These are phyloP conservation scores for Etheostoma perlongum DNA, from an alignment of 2,797 vertebrate genomes.

Conservation along the genomic window DNA sequence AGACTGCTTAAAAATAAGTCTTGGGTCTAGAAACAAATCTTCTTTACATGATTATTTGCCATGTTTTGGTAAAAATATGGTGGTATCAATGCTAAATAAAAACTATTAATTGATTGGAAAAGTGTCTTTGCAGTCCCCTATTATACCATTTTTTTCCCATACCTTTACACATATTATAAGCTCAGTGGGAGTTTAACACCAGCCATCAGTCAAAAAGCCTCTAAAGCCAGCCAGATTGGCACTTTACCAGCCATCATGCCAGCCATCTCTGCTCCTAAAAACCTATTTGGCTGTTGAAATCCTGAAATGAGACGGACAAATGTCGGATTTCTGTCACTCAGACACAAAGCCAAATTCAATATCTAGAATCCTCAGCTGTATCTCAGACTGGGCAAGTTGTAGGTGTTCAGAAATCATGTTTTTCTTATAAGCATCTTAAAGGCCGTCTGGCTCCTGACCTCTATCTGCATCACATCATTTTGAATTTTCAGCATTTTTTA, in stretches of 20 bases:
- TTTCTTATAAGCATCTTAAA: conserved; percentile 67
- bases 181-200: conserved; percentile 28
- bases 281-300: conserved; percentile 25
- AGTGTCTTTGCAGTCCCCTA: not conserved
- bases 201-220: conserved; percentile 22
- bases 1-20: not conserved
- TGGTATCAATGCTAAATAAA: not conserved
- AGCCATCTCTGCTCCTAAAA: not conserved
- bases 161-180: conserved; percentile 31
- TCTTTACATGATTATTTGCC: not conserved
- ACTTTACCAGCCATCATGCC: not conserved
- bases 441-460: conserved; percentile 62
- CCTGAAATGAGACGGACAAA: not conserved
- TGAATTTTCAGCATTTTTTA: conserved; percentile 17
- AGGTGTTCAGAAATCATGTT: conserved; percentile 65
- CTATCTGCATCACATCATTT: conserved; percentile 20
- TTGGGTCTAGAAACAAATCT: fast-evolving
- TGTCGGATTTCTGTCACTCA: not conserved
- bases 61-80: not conserved
- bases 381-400: conserved; percentile 41
- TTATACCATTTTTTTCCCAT: not conserved
- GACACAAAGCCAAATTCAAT: conserved; percentile 16
- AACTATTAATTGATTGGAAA: not conserved
- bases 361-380: conserved; percentile 23
- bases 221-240: conserved; percentile 20